Evolutionary conservation across 2,113 vertebrate genomes (phyloP), one percentile per base, ranked within the genome.

Genomic region (Myotis brandtii): DNA sequence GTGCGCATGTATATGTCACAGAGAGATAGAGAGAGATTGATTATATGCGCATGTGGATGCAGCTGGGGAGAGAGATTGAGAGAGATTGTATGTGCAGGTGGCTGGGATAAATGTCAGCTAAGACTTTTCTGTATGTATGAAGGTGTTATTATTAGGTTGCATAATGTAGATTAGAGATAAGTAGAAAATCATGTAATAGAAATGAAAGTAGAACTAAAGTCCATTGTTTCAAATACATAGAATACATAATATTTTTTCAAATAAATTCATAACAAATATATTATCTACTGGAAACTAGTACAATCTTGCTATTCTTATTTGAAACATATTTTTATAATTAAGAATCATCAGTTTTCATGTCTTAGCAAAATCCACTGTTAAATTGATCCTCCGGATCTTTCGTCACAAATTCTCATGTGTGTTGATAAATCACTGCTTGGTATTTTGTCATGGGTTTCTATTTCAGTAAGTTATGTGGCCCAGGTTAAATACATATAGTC

Each of bases 401-500:
- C 23, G 69, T 93, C 82, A 86, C 85, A 89, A 82, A 97, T 79
- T 90, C 90, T 70, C 0, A 0, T 59, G 43, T 67, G 9, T 92
- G 48, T 86, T 97, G 73, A 91, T 70, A 93, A 95, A 96, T 93
- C 94, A 95, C 77, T 52, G 10, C 81, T 94, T 96, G 75, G 54
- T 97, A 93, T 94, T 97, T 94, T 62, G 0, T 34, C 90, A 83
- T 86, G 75, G 77, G 81, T 97, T 96, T 95, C 95, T 93, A 97
- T 97, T 98, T 81, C 82, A 97, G 6, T 93, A 98, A 97, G 76
- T 95, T 97, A 91, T 90, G 94, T 76, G 40, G 23, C 20, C 76
- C 72, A 81, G 7, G n/a, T 93, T 93, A 97, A 91, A 50, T 75
- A 30, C 25, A 94, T 77, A 84, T 1, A 96, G 75, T 81, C 95